phyloP scores from a whole-genome alignment of 37 sponge, comb jelly and placozoan genomes.

The Hexactinellida sp. region DNA sequence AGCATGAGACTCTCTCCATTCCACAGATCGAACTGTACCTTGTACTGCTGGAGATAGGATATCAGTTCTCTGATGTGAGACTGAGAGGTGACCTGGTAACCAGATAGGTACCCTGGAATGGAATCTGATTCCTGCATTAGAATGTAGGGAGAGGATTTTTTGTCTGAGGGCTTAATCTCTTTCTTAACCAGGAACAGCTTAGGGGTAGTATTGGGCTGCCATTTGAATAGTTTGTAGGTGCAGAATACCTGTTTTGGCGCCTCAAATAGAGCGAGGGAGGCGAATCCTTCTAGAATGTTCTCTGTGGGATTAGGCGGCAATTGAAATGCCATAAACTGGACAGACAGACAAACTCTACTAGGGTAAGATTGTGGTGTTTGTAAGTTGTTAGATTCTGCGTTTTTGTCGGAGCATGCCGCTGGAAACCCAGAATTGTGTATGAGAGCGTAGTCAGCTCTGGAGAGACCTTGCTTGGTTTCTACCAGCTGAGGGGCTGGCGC shows the following conservation, averaged over 20 bases:
- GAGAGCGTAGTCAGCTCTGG: not conserved
- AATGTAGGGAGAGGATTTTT: not conserved
- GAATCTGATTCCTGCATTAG: not conserved
- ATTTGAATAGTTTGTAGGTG: conserved; percentile 11
- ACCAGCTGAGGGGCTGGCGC: not conserved
- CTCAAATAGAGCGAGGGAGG: not conserved
- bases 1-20: conserved; percentile 6
- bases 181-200: not conserved
- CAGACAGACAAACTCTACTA: not conserved
- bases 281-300: conserved; percentile 1
- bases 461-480: not conserved
- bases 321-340: not conserved
- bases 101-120: not conserved
- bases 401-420: not conserved
- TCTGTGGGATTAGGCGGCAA: not conserved
- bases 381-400: not conserved
- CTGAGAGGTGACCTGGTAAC: not conserved
- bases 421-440: not conserved
- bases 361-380: not conserved
- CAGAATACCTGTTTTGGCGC: conserved; percentile 10
- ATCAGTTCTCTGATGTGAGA: not conserved
- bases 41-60: not conserved
- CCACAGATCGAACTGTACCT: conserved; percentile 7
- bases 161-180: not conserved
- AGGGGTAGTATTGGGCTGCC: not conserved